Evolutionary conservation across 2,797 vertebrate genomes (phyloP).

Genomic region (Eulemur rubriventer): DNA sequence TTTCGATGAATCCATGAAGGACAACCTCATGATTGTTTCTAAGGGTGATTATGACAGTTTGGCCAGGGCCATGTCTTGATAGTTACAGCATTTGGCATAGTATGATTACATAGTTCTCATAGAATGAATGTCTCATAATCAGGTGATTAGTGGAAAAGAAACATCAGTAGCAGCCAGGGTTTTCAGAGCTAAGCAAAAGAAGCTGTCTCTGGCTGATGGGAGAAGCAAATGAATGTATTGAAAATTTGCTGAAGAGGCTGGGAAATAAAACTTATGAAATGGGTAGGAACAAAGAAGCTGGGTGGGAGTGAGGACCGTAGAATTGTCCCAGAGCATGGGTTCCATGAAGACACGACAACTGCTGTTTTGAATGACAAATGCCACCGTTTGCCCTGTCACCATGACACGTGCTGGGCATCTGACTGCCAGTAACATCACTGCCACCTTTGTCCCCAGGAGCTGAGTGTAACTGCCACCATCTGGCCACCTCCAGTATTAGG

Average conservation of each 20-base stretch:
- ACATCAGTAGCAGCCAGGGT: neutral
- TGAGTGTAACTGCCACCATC: neutral
- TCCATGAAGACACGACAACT: neutral
- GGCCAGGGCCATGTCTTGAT: neutral
- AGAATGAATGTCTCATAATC: neutral
- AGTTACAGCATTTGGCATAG: neutral
- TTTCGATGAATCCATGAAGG: neutral
- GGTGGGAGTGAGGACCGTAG: neutral
- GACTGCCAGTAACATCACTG: neutral
- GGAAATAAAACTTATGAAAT: neutral
- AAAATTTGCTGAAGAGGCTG: neutral
- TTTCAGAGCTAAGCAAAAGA: neutral
- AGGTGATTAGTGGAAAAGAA: neutral
- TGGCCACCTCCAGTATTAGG: neutral
- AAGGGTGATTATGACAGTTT: neutral
- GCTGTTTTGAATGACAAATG: neutral
- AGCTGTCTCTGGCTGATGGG: neutral
- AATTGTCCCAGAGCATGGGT: neutral
- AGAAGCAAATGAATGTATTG: neutral
- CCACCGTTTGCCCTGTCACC: rapidly evolving
- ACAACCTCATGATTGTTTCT: neutral
- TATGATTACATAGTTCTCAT: neutral
- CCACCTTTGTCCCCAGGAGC: neutral
- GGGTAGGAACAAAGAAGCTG: neutral
- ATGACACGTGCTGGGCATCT: too few relatives aligned